phyloP scores from a whole-genome alignment of 2,113 vertebrate species.

The Atractosteus spatula region DNA sequence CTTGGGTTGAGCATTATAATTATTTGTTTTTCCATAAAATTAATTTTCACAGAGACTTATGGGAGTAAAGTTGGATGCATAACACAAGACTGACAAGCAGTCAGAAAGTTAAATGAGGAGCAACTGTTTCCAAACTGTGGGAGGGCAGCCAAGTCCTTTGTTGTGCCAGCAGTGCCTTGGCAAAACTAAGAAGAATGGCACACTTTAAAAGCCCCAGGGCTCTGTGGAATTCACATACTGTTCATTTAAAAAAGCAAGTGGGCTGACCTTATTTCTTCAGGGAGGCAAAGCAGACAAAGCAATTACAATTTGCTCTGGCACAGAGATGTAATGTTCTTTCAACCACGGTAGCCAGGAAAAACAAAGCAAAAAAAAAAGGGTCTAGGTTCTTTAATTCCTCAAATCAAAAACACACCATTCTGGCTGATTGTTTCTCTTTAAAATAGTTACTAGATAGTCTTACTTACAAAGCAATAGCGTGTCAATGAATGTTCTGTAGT shows the following conservation, averaged over 20 bases:
- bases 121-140: not conserved
- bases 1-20: too few species aligned
- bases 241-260: slow-evolving; percentile 8
- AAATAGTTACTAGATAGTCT: slow-evolving; percentile 25
- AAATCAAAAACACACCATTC: slow-evolving; percentile 28
- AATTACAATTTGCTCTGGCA: slow-evolving; percentile 18
- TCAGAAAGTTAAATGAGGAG: not conserved
- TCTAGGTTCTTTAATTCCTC: slow-evolving; percentile 12
- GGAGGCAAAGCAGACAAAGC: slow-evolving; percentile 21
- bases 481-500: slow-evolving; percentile 13
- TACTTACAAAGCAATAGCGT: slow-evolving; percentile 14
- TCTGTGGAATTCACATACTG: not conserved
- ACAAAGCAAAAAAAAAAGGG: not conserved
- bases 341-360: slow-evolving; percentile 28
- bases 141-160: not conserved
- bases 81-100: not conserved
- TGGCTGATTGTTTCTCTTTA: slow-evolving; percentile 5
- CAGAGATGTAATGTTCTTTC: slow-evolving; percentile 13
- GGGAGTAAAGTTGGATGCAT: too few species aligned
- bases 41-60: too few species aligned
- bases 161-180: not conserved
- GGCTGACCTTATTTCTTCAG: slow-evolving; percentile 14
- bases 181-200: not conserved
- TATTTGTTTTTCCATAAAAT: too few species aligned
- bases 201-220: slow-evolving; percentile 12